Percentiles rank a stretch among this genome's conserved stretches.
Conservation (phyloP, 1,140 invertebrate genomes). For the Rhyzopertha dominica region DNA sequence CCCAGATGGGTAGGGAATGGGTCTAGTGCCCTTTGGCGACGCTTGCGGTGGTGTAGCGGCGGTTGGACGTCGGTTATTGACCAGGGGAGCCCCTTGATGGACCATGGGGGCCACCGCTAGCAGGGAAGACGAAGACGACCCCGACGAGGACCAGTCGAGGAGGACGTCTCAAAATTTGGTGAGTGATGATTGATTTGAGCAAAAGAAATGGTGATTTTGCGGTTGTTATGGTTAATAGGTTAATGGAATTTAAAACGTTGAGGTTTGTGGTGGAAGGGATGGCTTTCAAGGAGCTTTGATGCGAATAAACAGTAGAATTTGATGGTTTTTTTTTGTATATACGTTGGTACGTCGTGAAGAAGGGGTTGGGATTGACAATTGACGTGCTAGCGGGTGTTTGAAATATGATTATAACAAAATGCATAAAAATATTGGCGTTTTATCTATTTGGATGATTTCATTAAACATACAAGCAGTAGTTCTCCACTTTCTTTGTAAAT, state of each 20-base stretch:
- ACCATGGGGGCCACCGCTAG: slow-evolving; percentile 41
- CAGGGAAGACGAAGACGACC: slow-evolving; percentile 42
- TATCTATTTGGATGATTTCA: no score
- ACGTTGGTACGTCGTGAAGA: neutral
- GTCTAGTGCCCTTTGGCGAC: no score
- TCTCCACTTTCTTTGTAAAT: no score
- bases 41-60: no score
- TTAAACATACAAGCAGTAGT: no score
- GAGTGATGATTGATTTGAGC: slow-evolving; percentile 13
- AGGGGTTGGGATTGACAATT: slow-evolving; percentile 1
- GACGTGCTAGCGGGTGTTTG: no score
- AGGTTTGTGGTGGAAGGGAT: no score
- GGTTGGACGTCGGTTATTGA: no score
- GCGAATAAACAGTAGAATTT: slow-evolving; percentile 7
- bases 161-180: slow-evolving; percentile 35
- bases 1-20: no score
- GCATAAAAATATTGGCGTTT: no score
- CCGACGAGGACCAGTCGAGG: slow-evolving; percentile 38
- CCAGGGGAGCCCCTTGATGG: slow-evolving; percentile 36
- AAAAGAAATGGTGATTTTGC: neutral
- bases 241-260: no score
- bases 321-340: slow-evolving; percentile 6
- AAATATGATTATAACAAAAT: no score
- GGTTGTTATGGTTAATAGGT: slow-evolving; percentile 1
- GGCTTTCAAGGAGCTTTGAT: neutral